These are phyloP conservation scores for Apocheima hispidaria DNA, from an alignment of 2,888 invertebrate genomes.

Conservation along the genomic window DNA sequence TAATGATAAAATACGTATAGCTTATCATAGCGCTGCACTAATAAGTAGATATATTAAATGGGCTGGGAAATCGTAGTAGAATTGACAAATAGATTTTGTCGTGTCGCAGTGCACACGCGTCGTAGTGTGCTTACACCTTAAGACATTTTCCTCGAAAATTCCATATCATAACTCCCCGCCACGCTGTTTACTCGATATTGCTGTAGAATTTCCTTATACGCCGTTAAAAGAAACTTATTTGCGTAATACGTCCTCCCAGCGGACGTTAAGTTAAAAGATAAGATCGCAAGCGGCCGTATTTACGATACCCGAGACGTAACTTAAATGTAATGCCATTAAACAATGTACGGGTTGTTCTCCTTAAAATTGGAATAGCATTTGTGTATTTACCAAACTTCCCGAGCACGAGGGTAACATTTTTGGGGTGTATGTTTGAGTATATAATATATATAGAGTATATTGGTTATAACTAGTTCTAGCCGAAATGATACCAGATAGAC, in stretches of 20 bases:
- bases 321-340: conserved; percentile 29
- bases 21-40: too few relatives aligned
- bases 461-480: too few relatives aligned
- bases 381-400: too few relatives aligned
- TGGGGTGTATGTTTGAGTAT: background rate
- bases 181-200: conserved; percentile 54
- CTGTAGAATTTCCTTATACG: conserved; percentile 65
- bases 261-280: conserved; percentile 43
- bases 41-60: too few relatives aligned
- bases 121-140: background rate
- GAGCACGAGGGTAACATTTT: too few relatives aligned
- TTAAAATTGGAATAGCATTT: too few relatives aligned
- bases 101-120: background rate
- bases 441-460: too few relatives aligned
- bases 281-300: conserved; percentile 54
- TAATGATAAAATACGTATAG: too few relatives aligned
- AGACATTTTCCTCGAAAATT: conserved; percentile 14
- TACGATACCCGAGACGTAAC: conserved; percentile 56
- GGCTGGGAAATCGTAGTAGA: background rate
- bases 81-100: background rate
- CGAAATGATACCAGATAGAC: too few relatives aligned
- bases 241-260: conserved; percentile 66
- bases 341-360: conserved; percentile 14
- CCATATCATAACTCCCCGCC: conserved; percentile 25
- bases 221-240: conserved; percentile 73